These are phyloP conservation scores for Atlantisia rogersi DNA, from an alignment of 2,113 vertebrate genomes.

Conservation along the genomic window DNA sequence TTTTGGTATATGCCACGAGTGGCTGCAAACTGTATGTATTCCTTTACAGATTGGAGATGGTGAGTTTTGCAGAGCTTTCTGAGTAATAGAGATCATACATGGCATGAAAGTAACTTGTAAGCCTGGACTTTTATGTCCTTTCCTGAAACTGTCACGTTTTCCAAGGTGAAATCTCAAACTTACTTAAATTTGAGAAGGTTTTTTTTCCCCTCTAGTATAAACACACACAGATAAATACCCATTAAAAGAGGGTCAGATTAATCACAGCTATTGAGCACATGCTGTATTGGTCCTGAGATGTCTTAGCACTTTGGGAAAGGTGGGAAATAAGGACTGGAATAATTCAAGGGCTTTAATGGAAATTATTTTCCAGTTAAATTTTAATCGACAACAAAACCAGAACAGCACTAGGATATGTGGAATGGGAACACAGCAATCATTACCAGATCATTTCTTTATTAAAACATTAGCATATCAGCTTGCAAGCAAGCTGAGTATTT, in stretches of 20 bases:
- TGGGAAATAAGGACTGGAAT: not conserved
- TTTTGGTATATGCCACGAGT: not conserved
- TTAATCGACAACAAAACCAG: not conserved
- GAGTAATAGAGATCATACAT: not conserved
- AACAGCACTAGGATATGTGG: not conserved
- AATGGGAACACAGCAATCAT: not conserved
- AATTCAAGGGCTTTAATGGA: not conserved
- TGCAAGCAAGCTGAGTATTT: not conserved
- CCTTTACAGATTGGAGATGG: not conserved
- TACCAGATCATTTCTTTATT: not conserved
- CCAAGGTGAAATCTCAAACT: not conserved
- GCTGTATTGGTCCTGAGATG: not conserved
- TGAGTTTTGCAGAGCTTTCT: not conserved
- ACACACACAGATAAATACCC: rapidly evolving
- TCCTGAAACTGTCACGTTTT: not conserved
- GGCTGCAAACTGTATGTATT: not conserved
- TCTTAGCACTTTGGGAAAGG: not conserved
- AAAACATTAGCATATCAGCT: not conserved
- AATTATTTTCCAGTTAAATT: not conserved
- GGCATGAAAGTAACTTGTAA: not conserved
- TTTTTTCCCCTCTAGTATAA: not conserved
- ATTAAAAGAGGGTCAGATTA: not conserved
- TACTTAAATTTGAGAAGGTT: not conserved
- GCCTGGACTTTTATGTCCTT: not conserved
- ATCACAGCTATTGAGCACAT: not conserved